phyloP scores from a whole-genome alignment of 2,888 invertebrate genomes.

The Lordiphosa andalusiaca region DNA sequence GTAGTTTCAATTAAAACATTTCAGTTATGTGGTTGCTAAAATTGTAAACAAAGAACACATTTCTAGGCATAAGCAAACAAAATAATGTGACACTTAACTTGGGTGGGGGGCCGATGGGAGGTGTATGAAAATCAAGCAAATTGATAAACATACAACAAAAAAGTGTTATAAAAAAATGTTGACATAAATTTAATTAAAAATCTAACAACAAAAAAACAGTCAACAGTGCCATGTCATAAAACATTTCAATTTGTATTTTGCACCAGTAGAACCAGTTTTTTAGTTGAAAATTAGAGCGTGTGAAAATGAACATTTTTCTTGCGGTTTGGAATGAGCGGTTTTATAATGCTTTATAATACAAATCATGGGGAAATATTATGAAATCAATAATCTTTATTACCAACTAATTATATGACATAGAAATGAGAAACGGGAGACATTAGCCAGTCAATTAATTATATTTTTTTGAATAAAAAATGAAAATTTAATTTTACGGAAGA shows the following conservation, averaged over 20 bases:
- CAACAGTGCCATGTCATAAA: slow-evolving; percentile 2
- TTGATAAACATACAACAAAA: not conserved
- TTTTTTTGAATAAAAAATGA: too few relatives aligned
- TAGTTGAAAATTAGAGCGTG: slow-evolving; percentile 4
- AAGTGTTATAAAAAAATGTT: not conserved
- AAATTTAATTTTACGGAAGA: too few relatives aligned
- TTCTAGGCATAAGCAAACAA: slow-evolving; percentile 27
- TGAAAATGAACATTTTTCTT: slow-evolving; percentile 3
- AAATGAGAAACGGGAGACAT: too few relatives aligned
- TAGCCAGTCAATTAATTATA: too few relatives aligned
- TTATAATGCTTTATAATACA: too few relatives aligned
- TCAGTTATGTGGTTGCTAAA: slow-evolving; percentile 60
- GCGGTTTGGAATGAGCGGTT: too few relatives aligned
- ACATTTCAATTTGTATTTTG: slow-evolving; percentile 10
- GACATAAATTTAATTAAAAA: slow-evolving; percentile 11
- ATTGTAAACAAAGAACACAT: slow-evolving; percentile 50
- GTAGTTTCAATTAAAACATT: slow-evolving; percentile 74
- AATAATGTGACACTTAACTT: too few relatives aligned
- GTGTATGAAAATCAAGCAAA: not conserved
- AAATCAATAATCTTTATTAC: too few relatives aligned
- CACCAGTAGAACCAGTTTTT: not conserved
- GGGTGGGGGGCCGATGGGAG: too few relatives aligned
- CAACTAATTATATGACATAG: too few relatives aligned
- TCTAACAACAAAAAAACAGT: not conserved
- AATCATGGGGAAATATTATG: too few relatives aligned